Evolutionary conservation across 2,888 invertebrate genomes (phyloP), one percentile per base, ranked within the genome.

Genomic region (Drosophila flavopinicola): DNA sequence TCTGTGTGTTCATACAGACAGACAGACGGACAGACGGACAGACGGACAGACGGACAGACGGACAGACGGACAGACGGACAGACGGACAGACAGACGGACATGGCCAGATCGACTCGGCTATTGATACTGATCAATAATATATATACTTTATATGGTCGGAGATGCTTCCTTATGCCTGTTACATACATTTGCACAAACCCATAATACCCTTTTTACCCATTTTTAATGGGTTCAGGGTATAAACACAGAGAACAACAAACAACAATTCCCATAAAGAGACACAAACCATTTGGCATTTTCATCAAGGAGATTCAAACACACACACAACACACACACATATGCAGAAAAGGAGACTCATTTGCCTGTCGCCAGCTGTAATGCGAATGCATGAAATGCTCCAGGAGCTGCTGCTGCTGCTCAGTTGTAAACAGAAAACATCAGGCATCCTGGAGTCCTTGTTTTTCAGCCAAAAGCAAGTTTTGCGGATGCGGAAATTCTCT

Each of bases 221-320:
- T n/a, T n/a, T n/a, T n/a, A n/a, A n/a, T n/a, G n/a, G n/a, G n/a
- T n/a, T n/a, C n/a, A n/a, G n/a, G n/a, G n/a, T n/a, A n/a, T 69
- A 77, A 73, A 76, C 74, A 64, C 51, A 45, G 66, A 59, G 66
- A 76, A 84, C 65, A 86, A 87, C 80, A 85, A 86, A 85, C 87
- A 80, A 80, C 85, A 86, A 82, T 82, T 82, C 82, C 82, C 80
- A 82, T 82, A 85, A 82, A 87, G 87, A 77, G 82, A 80, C 82
- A 85, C 87, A 87, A 87, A 60, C 85, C 80, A 82, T 82, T 82
- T 82, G 87, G 65, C 85, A 87, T 87, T 79, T 82, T 80, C 80
- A 82, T 82, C 80, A 82, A 77, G 83, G 60, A 59, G 56, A 84
- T 32, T 65, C 39, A 53, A 37, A 32, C 27, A 48, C 24, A 37